phyloP scores from a whole-genome alignment of 2,113 vertebrate species.

The Oreochromis aureus region DNA sequence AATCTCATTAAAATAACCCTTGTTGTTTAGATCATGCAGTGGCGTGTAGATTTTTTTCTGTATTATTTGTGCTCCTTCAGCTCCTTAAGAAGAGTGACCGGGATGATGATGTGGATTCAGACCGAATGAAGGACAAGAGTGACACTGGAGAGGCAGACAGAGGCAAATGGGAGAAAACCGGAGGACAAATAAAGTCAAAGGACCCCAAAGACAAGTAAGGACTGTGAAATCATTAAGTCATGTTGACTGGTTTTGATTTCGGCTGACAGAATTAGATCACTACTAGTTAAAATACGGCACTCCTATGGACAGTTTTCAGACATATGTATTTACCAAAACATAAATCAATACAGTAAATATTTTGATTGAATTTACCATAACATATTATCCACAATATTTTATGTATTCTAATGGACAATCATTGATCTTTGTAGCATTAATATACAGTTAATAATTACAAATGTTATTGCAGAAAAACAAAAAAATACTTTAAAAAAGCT shows the following conservation, averaged over 20 bases:
- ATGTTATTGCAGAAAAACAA: neutral
- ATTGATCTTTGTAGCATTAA: neutral
- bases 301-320: neutral
- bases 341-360: neutral
- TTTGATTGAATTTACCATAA: neutral
- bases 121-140: constrained; percentile 83
- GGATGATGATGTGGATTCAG: constrained; percentile 81
- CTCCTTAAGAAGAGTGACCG: constrained; percentile 94
- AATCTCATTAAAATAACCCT: neutral
- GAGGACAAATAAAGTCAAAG: constrained; percentile 74
- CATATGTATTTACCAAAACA: neutral
- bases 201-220: constrained; percentile 85
- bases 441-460: neutral
- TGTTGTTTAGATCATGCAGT: neutral
- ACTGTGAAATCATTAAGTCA: neutral
- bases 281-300: neutral
- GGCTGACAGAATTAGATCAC: neutral
- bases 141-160: constrained; percentile 78
- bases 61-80: constrained; percentile 48
- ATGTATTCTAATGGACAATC: neutral
- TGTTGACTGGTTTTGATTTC: neutral
- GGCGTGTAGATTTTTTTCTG: neutral
- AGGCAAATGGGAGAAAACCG: constrained; percentile 78
- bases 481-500: neutral
- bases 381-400: neutral